Conservation (phyloP, 2,113 vertebrate genomes). For the Campylomormyrus tamandua region DNA sequence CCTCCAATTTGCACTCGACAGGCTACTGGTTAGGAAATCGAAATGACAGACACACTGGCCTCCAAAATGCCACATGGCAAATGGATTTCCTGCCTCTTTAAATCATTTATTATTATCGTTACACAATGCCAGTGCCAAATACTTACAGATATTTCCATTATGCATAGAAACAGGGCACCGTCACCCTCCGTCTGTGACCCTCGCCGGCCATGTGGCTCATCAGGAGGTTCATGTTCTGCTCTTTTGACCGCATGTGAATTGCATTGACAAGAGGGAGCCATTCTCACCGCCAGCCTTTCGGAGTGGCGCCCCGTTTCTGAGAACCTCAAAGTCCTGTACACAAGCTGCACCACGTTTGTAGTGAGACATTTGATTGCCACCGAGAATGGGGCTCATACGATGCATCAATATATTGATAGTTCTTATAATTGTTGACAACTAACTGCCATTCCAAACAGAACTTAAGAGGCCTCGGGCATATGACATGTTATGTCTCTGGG, state of each 20-base stretch:
- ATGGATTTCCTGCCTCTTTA: background rate
- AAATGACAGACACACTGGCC: conserved; percentile 6
- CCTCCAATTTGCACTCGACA: background rate
- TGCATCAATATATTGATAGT: background rate
- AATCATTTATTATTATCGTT: background rate
- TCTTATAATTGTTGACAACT: background rate
- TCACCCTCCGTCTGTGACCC: background rate
- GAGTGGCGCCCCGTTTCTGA: background rate
- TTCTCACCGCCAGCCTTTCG: background rate
- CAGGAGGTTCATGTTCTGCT: background rate
- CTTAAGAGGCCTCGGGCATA: background rate
- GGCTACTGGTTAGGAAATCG: background rate
- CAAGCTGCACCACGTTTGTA: background rate
- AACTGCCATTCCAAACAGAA: background rate
- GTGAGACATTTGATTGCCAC: background rate
- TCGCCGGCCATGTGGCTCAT: background rate
- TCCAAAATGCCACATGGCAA: background rate
- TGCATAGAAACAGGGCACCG: background rate
- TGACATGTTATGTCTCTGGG: background rate
- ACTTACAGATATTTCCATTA: background rate
- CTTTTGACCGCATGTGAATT: background rate
- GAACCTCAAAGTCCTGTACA: background rate
- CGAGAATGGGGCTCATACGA: background rate
- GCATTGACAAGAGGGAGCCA: background rate
- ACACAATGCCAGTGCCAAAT: background rate